Conservation (phyloP, 2,888 invertebrate species). For the Molorchus minor region DNA sequence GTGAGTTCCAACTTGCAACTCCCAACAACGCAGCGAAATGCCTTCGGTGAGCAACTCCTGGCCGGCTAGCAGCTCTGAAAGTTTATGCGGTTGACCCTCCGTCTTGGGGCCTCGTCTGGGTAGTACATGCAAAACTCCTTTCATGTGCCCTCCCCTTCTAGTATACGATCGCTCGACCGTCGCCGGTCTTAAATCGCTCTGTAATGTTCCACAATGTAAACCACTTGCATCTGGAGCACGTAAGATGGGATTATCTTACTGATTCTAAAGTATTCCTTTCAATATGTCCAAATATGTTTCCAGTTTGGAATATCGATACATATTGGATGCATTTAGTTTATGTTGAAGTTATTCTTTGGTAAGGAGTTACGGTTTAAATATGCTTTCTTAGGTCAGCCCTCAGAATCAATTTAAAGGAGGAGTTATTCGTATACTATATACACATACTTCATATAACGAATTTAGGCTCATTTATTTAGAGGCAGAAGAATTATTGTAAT, state of each 20-base stretch:
- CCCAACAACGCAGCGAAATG: slow-evolving; percentile 52
- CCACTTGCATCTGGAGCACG: slow-evolving; percentile 38
- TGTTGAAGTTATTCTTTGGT: slow-evolving; percentile 17
- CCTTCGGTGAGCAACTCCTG: slow-evolving; percentile 56
- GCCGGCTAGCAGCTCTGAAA: slow-evolving; percentile 60
- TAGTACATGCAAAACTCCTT: slow-evolving; percentile 59
- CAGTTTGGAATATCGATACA: slow-evolving; percentile 17
- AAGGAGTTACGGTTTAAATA: slow-evolving; percentile 3
- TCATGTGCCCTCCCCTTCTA: slow-evolving; percentile 33
- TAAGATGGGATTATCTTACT: slow-evolving; percentile 34
- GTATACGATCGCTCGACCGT: slow-evolving; percentile 33
- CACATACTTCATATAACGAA: too few species aligned
- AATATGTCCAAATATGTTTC: slow-evolving; percentile 32
- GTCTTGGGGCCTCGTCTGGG: slow-evolving; percentile 58
- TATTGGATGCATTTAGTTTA: slow-evolving; percentile 19
- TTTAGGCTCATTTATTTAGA: too few species aligned
- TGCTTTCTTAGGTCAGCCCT: neutral
- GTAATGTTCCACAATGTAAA: slow-evolving; percentile 38
- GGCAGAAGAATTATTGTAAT: too few species aligned
- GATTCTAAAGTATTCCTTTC: slow-evolving; percentile 34
- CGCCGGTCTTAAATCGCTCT: slow-evolving; percentile 37
- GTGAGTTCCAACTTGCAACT: slow-evolving; percentile 54
- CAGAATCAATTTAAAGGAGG: too few species aligned
- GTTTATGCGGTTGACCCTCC: slow-evolving; percentile 64
- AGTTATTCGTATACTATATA: too few species aligned